Conservation (phyloP, 2,113 vertebrate species). For the Empidonax traillii region DNA sequence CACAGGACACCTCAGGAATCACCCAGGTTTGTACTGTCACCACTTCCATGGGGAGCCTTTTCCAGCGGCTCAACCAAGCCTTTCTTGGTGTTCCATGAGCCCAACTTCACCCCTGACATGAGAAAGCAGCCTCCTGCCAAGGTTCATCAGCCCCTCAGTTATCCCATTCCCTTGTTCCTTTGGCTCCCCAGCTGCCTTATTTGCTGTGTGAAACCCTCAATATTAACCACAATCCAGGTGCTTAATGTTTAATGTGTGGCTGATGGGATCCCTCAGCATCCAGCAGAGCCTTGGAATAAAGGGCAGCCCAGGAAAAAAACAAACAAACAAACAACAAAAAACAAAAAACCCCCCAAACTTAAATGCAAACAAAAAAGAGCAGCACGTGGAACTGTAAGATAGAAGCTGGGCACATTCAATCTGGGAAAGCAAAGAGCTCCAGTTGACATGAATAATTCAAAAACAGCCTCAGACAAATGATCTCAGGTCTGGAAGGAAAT, state of each 20-base stretch:
- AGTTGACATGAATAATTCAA: constrained; percentile 81
- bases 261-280: constrained; percentile 34
- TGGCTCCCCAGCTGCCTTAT: background rate
- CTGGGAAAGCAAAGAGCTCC: constrained; percentile 59
- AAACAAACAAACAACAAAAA: too few species aligned
- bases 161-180: background rate
- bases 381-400: constrained; percentile 19
- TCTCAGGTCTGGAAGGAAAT: constrained; percentile 70
- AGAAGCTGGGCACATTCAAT: constrained; percentile 47
- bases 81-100: background rate
- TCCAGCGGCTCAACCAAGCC: background rate
- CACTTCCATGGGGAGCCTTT: too few species aligned
- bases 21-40: background rate
- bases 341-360: background rate
- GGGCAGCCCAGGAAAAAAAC: constrained; percentile 24
- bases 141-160: background rate
- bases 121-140: background rate
- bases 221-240: background rate
- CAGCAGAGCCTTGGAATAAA: constrained; percentile 29
- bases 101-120: background rate
- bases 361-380: constrained; percentile 19
- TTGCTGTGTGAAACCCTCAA: background rate
- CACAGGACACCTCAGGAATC: background rate
- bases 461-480: constrained; percentile 78
- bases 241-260: constrained; percentile 27